phyloP scores from a whole-genome alignment of 2,888 invertebrate genomes.

The Branchellion lobata region DNA sequence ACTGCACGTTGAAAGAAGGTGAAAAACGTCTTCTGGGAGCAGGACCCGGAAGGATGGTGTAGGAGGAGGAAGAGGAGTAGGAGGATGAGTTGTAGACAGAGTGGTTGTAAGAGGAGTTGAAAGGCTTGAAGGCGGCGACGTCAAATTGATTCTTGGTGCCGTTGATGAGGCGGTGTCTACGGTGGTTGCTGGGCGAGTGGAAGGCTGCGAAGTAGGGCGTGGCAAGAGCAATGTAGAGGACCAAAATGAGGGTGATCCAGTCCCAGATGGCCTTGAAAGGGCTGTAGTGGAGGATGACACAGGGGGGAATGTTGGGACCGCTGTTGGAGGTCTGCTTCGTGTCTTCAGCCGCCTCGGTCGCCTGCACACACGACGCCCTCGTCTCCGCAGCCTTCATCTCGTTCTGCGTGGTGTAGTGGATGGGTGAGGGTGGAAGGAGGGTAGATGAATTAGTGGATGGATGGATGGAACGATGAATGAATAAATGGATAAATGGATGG shows the following conservation, averaged over 20 bases:
- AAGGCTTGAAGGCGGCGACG: not conserved
- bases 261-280: conserved; percentile 64
- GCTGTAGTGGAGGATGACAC: conserved; percentile 62
- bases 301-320: conserved; percentile 53
- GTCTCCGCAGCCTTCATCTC: not conserved
- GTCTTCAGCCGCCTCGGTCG: not conserved
- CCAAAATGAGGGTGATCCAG: conserved; percentile 61
- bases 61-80: not conserved
- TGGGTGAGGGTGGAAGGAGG: too few relatives aligned
- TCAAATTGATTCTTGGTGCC: not conserved
- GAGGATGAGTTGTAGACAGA: not conserved
- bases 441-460: too few relatives aligned
- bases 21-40: conserved; percentile 55
- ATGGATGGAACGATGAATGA: too few relatives aligned
- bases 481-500: too few relatives aligned
- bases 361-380: not conserved
- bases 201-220: conserved; percentile 62
- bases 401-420: not conserved
- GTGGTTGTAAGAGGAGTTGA: not conserved
- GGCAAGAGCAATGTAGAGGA: conserved; percentile 62
- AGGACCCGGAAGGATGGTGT: conserved; percentile 53
- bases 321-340: conserved; percentile 5
- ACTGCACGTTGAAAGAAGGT: conserved; percentile 60
- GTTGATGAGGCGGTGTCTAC: not conserved
- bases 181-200: conserved; percentile 46